These are phyloP conservation scores for Botia kubotai DNA, from an alignment of 2,797 vertebrate genomes.

Conservation along the genomic window DNA sequence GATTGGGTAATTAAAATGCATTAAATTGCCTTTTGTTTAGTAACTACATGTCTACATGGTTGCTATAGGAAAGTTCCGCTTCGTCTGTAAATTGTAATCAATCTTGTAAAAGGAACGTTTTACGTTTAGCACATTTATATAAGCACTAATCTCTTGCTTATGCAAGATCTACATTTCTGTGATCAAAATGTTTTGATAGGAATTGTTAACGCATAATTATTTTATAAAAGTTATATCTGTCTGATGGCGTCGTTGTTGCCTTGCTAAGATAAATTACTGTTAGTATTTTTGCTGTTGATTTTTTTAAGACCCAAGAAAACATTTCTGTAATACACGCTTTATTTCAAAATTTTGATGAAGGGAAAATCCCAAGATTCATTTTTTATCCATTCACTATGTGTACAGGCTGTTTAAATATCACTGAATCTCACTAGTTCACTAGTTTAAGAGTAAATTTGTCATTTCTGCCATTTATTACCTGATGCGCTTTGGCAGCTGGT, in stretches of 20 bases:
- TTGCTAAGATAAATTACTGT: slow-evolving; percentile 50
- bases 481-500: not conserved
- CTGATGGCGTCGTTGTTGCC: not conserved
- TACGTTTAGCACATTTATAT: not conserved
- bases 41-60: not conserved
- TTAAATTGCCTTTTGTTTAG: not conserved
- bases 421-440: not conserved
- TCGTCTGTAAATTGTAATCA: not conserved
- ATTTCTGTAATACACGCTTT: slow-evolving; percentile 3
- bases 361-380: too few relatives aligned
- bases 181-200: not conserved
- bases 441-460: not conserved
- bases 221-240: not conserved
- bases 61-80: too few relatives aligned
- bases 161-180: not conserved
- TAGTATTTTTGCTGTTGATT: too few relatives aligned
- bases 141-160: not conserved
- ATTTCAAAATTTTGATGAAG: not conserved
- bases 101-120: not conserved
- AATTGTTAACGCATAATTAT: not conserved
- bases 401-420: not conserved
- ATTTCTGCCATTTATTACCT: not conserved
- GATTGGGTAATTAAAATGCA: not conserved
- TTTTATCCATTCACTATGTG: not conserved
- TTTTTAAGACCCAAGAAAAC: not conserved